These are phyloP conservation scores for Alca torda DNA, from an alignment of 2,797 vertebrate genomes.

Conservation along the genomic window DNA sequence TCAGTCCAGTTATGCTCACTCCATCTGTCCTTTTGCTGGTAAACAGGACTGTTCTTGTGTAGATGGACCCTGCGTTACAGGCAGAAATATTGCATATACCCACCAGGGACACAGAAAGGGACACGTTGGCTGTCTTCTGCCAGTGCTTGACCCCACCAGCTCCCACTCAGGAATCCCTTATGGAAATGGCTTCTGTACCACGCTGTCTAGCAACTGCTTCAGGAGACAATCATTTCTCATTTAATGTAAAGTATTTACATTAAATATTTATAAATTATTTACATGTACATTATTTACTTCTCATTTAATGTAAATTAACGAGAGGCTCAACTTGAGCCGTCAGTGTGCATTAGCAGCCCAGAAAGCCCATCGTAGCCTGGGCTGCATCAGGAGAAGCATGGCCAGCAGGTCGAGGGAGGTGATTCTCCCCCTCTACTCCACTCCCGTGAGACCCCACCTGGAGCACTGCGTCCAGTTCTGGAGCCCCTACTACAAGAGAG, in stretches of 20 bases:
- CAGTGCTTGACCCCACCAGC: background rate
- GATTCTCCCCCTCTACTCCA: no score
- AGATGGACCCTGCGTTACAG: background rate
- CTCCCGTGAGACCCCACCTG: no score
- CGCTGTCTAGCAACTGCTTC: background rate
- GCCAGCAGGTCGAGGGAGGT: no score
- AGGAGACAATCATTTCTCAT: background rate
- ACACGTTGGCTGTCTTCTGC: accelerated
- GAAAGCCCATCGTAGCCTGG: no score
- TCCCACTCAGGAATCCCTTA: background rate
- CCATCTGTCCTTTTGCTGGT: background rate
- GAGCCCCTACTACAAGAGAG: no score
- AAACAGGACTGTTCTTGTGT: accelerated
- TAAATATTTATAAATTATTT: no score
- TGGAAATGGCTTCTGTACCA: background rate
- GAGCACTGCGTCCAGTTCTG: no score
- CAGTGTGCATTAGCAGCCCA: no score
- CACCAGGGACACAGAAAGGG: background rate
- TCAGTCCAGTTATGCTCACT: background rate
- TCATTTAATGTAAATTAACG: background rate
- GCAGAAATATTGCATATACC: background rate
- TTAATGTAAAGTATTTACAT: background rate
- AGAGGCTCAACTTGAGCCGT: background rate
- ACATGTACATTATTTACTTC: background rate
- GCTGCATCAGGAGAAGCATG: no score